These are phyloP conservation scores for Dicyrtomina minuta DNA, from an alignment of 2,888 invertebrate genomes.

Conservation along the genomic window DNA sequence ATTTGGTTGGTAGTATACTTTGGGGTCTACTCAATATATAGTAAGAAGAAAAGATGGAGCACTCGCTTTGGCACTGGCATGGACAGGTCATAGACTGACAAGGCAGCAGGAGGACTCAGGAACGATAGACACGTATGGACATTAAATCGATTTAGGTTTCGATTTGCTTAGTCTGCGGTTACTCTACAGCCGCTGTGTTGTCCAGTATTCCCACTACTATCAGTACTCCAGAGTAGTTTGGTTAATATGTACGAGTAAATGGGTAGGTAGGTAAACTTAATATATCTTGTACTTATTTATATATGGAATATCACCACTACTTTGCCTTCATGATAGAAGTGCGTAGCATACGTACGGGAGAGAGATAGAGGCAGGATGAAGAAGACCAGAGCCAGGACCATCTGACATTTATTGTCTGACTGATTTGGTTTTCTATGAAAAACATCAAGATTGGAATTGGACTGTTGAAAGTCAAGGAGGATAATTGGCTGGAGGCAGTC, in stretches of 20 bases:
- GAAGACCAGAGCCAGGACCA: conserved; percentile 1
- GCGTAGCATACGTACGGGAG: background rate
- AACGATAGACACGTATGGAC: conserved; percentile 18
- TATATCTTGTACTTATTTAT: too few species aligned
- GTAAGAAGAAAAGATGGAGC: too few species aligned
- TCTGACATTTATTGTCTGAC: conserved; percentile 30
- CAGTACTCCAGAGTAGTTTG: background rate
- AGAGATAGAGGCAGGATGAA: background rate
- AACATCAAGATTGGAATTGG: conserved; percentile 16
- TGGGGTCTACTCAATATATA: too few species aligned
- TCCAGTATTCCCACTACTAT: conserved; percentile 7
- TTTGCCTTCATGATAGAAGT: too few species aligned
- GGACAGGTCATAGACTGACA: background rate
- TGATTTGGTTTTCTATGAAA: conserved; percentile 12
- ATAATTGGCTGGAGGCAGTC: too few species aligned
- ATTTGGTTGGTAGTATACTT: too few species aligned
- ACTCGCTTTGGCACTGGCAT: background rate
- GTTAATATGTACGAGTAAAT: background rate
- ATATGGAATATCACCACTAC: too few species aligned
- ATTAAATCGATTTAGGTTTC: conserved; percentile 11
- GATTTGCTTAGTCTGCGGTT: conserved; percentile 33
- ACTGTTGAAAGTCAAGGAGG: too few species aligned
- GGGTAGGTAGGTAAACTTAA: too few species aligned
- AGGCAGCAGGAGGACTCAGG: background rate
- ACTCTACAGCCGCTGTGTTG: conserved; percentile 14